These are phyloP conservation scores for Pelodytes ibericus DNA, from an alignment of 2,797 vertebrate genomes.

Conservation along the genomic window DNA sequence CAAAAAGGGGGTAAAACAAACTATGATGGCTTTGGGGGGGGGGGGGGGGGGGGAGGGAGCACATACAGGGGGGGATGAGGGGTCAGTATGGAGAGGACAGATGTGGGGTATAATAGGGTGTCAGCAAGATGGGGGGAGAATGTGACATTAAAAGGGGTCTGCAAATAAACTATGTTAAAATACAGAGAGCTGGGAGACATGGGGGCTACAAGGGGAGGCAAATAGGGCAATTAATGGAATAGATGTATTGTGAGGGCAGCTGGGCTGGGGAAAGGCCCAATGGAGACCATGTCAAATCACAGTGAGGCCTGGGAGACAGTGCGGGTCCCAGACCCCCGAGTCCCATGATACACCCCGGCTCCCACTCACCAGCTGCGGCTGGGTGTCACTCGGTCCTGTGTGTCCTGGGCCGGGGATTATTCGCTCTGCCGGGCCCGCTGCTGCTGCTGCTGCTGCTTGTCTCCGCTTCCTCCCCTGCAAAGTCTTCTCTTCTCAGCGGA, in stretches of 20 bases:
- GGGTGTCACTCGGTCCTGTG: background rate
- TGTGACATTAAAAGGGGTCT: too few species aligned
- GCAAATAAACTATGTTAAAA: too few species aligned
- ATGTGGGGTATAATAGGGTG: too few species aligned
- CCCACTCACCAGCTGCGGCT: constrained; percentile 24
- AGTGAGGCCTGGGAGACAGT: background rate
- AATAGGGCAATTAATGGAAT: too few species aligned
- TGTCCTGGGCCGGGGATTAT: constrained; percentile 15
- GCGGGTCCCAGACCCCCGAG: background rate
- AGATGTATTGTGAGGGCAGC: too few species aligned
- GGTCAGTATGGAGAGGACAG: background rate
- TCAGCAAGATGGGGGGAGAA: background rate
- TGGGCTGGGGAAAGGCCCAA: background rate
- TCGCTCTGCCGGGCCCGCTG: constrained; percentile 30
- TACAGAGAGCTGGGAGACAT: too few species aligned
- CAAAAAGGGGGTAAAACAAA: background rate
- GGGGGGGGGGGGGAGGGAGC: constrained; percentile 2
- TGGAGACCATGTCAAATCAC: background rate
- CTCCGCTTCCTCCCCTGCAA: constrained; percentile 45
- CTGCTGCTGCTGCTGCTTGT: constrained; percentile 11
- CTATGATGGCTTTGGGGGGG: background rate
- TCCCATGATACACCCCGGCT: background rate
- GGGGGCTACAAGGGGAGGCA: too few species aligned
- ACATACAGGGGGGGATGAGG: background rate
- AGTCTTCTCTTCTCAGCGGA: constrained; percentile 45